Conservation (phyloP, 1,140 invertebrate genomes). For the Macrocentrus cingulum region DNA sequence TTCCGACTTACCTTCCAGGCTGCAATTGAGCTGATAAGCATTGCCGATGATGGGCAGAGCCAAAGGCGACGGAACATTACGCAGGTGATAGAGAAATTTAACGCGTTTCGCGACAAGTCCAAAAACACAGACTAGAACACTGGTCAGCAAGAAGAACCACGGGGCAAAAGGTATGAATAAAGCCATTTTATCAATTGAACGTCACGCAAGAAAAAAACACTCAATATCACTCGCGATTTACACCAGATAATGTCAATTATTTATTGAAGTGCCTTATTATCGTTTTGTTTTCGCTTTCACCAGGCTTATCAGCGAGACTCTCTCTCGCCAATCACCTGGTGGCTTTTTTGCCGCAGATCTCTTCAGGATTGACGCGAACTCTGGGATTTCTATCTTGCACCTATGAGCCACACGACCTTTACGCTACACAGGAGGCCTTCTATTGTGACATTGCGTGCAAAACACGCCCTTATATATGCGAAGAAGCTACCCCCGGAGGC, state of each 20-base stretch:
- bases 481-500: slow-evolving; percentile 28
- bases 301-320: too few relatives aligned
- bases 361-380: too few relatives aligned
- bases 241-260: too few relatives aligned
- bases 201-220: too few relatives aligned
- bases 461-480: slow-evolving; percentile 43
- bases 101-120: slow-evolving; percentile 31
- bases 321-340: too few relatives aligned
- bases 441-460: slow-evolving; percentile 7
- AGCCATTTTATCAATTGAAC: slow-evolving; percentile 12
- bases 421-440: not conserved
- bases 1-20: slow-evolving; percentile 41
- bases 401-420: not conserved
- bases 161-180: slow-evolving; percentile 14
- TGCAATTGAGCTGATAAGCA: slow-evolving; percentile 43
- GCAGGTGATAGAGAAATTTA: slow-evolving; percentile 40
- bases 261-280: too few relatives aligned
- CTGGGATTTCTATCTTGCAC: too few relatives aligned
- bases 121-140: slow-evolving; percentile 4
- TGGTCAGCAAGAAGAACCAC: slow-evolving; percentile 29
- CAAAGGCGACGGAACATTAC: slow-evolving; percentile 42
- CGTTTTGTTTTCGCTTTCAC: too few relatives aligned
- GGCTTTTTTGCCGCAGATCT: too few relatives aligned
- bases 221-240: too few relatives aligned
- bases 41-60: slow-evolving; percentile 49